phyloP scores from a whole-genome alignment of 1,140 invertebrate species.

The Adelges cooleyi region DNA sequence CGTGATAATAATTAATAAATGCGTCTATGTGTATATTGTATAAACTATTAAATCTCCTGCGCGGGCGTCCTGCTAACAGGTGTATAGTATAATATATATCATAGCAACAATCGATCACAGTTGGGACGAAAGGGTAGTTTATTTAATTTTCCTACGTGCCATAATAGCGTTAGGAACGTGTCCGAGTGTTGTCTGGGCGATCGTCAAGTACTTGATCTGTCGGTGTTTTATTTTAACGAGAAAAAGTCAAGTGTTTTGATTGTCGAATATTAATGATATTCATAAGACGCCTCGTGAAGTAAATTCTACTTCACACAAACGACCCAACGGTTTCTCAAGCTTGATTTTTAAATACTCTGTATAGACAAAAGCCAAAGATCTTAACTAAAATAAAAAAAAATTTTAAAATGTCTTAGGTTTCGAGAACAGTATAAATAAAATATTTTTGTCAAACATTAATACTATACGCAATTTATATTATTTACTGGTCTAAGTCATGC shows the following conservation, averaged over 20 bases:
- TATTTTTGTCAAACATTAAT: too few species aligned
- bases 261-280: not conserved
- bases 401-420: too few species aligned
- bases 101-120: not conserved
- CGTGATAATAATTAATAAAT: not conserved
- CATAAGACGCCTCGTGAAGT: too few species aligned
- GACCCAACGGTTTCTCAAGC: too few species aligned
- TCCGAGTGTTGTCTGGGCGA: not conserved
- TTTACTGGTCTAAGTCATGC: too few species aligned
- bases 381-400: too few species aligned
- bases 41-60: not conserved
- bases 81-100: not conserved
- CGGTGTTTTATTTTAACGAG: not conserved
- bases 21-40: not conserved
- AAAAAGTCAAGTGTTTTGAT: not conserved
- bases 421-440: too few species aligned
- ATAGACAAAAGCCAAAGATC: not conserved
- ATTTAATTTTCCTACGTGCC: not conserved
- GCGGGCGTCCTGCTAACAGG: not conserved
- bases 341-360: not conserved
- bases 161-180: not conserved
- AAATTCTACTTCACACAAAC: too few species aligned
- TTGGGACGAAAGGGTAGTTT: not conserved
- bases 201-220: not conserved
- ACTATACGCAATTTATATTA: too few species aligned